Evolutionary conservation across 1,140 invertebrate species (phyloP).

Genomic region (Camponotus floridanus): DNA sequence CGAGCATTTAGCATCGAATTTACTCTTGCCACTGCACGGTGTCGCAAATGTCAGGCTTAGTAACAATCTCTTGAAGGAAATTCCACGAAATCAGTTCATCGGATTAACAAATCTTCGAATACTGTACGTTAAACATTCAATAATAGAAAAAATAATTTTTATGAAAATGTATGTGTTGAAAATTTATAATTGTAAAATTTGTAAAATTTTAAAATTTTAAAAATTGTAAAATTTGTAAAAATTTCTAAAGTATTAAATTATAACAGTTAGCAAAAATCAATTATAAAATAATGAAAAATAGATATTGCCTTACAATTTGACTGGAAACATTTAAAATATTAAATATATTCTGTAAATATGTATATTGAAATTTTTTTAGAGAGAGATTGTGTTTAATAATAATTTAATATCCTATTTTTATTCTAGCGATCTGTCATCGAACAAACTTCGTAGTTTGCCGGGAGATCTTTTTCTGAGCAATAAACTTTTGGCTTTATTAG

Average conservation of each 20-base stretch:
- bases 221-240: no score
- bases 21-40: conserved; percentile 91
- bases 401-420: neutral
- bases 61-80: conserved; percentile 90
- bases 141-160: neutral
- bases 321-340: no score
- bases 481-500: conserved; percentile 82
- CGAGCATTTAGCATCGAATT: conserved; percentile 90
- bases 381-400: neutral
- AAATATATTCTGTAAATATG: no score
- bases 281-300: no score
- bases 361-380: neutral
- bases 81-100: conserved; percentile 89
- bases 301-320: no score
- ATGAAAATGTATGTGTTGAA: no score
- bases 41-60: conserved; percentile 91
- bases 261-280: no score
- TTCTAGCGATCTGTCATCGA: conserved; percentile 90
- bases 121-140: conserved; percentile 82
- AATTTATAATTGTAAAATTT: no score
- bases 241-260: no score
- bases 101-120: conserved; percentile 89
- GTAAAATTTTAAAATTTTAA: no score
- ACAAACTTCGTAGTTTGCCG: conserved; percentile 88
- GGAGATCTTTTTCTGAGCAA: conserved; percentile 83